Evolutionary conservation across 2,113 vertebrate species (phyloP).

Genomic region (Ascaphus truei): DNA sequence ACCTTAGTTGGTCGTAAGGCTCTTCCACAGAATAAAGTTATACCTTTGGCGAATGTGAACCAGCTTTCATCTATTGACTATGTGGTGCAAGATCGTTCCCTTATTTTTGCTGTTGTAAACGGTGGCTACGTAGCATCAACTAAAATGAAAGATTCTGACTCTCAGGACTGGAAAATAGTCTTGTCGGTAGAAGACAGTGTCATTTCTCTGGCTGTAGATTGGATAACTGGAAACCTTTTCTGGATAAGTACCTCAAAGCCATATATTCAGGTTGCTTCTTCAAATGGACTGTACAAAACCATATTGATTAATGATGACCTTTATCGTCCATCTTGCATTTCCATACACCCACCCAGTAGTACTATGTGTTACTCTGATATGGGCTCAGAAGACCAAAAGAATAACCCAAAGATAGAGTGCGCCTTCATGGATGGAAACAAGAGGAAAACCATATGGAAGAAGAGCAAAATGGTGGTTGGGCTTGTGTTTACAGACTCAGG

Average conservation of each 20-base stretch:
- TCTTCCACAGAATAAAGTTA: conserved; percentile 52
- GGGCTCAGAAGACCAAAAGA: background rate
- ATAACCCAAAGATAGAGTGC: conserved; percentile 55
- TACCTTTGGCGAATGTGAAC: conserved; percentile 60
- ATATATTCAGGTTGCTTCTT: conserved; percentile 64
- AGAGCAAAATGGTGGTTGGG: conserved; percentile 57
- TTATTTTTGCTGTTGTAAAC: conserved; percentile 70
- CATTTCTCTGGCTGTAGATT: conserved; percentile 76
- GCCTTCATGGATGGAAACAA: conserved; percentile 75
- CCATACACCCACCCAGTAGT: conserved; percentile 67
- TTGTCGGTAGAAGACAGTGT: conserved; percentile 63
- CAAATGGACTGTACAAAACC: conserved; percentile 45
- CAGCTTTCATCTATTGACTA: conserved; percentile 62
- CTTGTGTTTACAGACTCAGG: conserved; percentile 65
- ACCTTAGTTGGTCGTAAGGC: conserved; percentile 42
- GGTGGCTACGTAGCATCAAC: conserved; percentile 61
- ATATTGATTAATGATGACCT: conserved; percentile 58
- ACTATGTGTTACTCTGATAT: conserved; percentile 71
- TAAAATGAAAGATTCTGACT: conserved; percentile 56
- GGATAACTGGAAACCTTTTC: conserved; percentile 82
- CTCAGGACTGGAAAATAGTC: conserved; percentile 50
- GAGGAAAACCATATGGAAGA: conserved; percentile 67
- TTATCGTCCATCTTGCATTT: conserved; percentile 56
- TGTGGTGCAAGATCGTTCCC: conserved; percentile 49
- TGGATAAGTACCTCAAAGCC: conserved; percentile 69